phyloP scores from a whole-genome alignment of 2,888 invertebrate genomes.

The Blera fallax region DNA sequence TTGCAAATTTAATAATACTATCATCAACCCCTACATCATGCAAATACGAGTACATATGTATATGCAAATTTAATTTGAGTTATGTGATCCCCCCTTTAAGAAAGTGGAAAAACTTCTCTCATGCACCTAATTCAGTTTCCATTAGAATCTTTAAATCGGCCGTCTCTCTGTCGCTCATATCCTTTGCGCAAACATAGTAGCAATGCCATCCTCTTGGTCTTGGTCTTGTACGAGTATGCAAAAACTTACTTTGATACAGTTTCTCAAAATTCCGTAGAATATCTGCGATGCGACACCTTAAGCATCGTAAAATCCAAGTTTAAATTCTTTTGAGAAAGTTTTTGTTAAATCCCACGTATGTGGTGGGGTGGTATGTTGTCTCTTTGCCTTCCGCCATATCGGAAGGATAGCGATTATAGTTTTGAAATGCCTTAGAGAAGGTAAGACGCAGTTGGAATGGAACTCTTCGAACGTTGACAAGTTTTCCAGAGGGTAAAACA shows the following conservation, averaged over 20 bases:
- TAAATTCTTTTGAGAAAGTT: conserved; percentile 61
- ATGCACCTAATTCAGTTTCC: conserved; percentile 66
- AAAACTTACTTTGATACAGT: conserved; percentile 65
- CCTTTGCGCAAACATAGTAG: neutral
- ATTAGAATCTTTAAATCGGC: conserved; percentile 64
- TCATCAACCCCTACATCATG: conserved; percentile 6
- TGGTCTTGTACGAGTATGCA: neutral
- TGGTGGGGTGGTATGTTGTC: neutral
- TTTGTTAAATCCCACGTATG: conserved; percentile 37
- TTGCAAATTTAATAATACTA: conserved; percentile 62
- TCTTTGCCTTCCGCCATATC: neutral
- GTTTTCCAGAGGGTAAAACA: conserved; percentile 29
- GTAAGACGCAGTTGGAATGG: conserved; percentile 20
- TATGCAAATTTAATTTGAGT: conserved; percentile 59
- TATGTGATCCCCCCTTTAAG: neutral
- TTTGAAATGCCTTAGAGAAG: conserved; percentile 49
- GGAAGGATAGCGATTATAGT: conserved; percentile 63
- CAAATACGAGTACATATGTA: neutral
- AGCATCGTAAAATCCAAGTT: conserved; percentile 54
- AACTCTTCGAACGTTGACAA: conserved; percentile 61
- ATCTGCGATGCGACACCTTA: conserved; percentile 64
- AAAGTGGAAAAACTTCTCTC: conserved; percentile 17
- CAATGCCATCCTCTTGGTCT: neutral
- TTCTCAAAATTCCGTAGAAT: conserved; percentile 55
- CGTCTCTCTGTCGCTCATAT: neutral